Evolutionary conservation across 2,888 invertebrate species (phyloP), one percentile per base, ranked within the genome.

Genomic region (Cheilosia soror): DNA sequence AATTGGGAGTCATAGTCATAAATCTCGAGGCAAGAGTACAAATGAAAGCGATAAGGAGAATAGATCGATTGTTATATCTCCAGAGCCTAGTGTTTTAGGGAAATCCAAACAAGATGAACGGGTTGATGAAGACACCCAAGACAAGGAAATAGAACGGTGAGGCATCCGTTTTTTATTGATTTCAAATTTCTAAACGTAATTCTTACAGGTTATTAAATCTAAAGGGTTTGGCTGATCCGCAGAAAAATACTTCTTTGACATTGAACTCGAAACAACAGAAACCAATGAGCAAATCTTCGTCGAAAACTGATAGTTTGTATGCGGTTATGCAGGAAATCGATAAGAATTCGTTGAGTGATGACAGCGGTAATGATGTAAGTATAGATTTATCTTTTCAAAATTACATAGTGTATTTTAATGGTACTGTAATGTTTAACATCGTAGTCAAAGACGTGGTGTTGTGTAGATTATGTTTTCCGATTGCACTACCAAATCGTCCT

Each of bases 141-240:
- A 91, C 53, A 91, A 90, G 58, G 91, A 91, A 89, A 91, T 91
- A 20, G 89, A 91, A 49, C 88, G 90, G 91, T 91, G 75, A 76
- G 87, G 84, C 42, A 7, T 44, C 20, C 3, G 37, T 65, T 42
- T 27, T 9, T 51, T 7, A 51, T 20, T 9, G 49, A 3, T 11
- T 29, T 40, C 4, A 51, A 37, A 11, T 13, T 55, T 42, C 5
- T 53, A 9, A 51, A 6, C 7, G 6, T 13, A 55, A 51, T 68
- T 58, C 63, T 78, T 72, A 3, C 49, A 91, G 91, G 15, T 87
- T 91, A n/a, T 88, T 90, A 1, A 90, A 90, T 80, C 88, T 91
- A 4, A 90, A 89, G 63, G 89, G 89, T 4, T 77, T 91, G 20
- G 84, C 87, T 1, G 90, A 90, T 20, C 83, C 79, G 7, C 72